Conservation (phyloP, 2,797 vertebrate genomes). For the Artibeus jamaicensis region DNA sequence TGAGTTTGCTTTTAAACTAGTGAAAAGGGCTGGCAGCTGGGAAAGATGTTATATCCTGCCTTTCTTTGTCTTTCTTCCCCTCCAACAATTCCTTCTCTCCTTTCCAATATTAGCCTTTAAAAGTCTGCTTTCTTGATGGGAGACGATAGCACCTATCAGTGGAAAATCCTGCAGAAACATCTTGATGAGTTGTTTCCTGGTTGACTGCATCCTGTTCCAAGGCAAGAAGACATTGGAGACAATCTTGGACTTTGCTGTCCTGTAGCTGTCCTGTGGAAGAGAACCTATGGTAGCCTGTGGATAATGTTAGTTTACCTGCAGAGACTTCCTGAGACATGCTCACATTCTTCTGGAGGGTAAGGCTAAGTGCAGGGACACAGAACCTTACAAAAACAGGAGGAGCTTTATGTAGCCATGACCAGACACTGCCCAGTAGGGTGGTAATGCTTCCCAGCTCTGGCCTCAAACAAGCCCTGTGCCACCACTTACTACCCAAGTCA, state of each 20-base stretch:
- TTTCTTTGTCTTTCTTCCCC: not conserved
- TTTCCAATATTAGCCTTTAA: not conserved
- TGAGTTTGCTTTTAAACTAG: not conserved
- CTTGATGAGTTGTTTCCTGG: not conserved
- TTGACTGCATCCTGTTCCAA: not conserved
- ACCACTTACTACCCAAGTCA: not conserved
- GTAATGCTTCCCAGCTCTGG: not conserved
- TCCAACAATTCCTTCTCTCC: too few relatives aligned
- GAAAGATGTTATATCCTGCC: not conserved
- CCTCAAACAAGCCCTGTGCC: fast-evolving
- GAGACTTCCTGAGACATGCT: not conserved
- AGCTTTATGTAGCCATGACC: not conserved
- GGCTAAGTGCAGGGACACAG: not conserved
- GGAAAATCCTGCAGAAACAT: not conserved
- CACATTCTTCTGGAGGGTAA: not conserved
- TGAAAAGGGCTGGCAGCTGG: not conserved
- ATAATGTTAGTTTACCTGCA: not conserved
- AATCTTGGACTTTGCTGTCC: not conserved
- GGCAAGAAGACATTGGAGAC: fast-evolving
- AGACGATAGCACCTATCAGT: not conserved
- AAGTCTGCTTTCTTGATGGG: not conserved
- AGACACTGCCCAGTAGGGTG: fast-evolving
- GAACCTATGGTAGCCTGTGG: not conserved
- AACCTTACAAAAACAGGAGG: not conserved
- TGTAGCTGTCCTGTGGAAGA: not conserved